Base-by-base conservation (phyloP, 2,888 invertebrate species). In the Anthrax anthrax region DNA sequence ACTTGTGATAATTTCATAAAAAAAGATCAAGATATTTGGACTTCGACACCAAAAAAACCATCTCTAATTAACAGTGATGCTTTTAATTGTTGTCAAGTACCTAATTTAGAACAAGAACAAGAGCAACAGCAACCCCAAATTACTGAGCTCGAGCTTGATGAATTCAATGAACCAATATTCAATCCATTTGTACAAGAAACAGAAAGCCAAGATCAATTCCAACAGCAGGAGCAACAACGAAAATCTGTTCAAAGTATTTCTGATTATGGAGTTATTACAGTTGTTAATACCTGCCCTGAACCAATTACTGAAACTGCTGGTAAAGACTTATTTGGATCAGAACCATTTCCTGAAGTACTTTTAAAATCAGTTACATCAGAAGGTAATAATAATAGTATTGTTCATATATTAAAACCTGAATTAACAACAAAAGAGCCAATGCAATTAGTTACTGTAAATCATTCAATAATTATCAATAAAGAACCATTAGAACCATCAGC, bases 341-440 rank as follows among this genome's bases (percentile, higher is more conserved):
- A 67, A 50, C 69, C 67, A 44, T 68, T 67, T 56, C 66, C 65
- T 48, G 60, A 65, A 61, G 60, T 65, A 60, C 60, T 65, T 53
- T 58, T 59, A 49, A 60, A 62, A 55, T 59, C 61, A 56, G 54
- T 53, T 39, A 56, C 52, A 36, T 54, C 57, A 44, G 44, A 47
- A 41, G 56, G 57, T 29, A 52, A 50, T 40, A 50, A 45, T 50
- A 55, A 50, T 37, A 56, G 52, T 45, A 47, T 48, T 44, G 41
- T 53, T 43, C 51, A 55, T 44, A 43, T 50, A 42, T 43, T 42
- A 18, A 41, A 48, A 14, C 18, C 43, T 5, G 43, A 47, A 14
- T 17, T 41, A 43, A 43, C 34, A 47, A 40, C 16, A 16, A 23
- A 43, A 23, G 43, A 53, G 13, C 48, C 53, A 18, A 39, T 57